These are phyloP conservation scores for Eucidaris tribuloides DNA, from an alignment of 35 echinoderm and acorn worm species.

Conservation along the genomic window DNA sequence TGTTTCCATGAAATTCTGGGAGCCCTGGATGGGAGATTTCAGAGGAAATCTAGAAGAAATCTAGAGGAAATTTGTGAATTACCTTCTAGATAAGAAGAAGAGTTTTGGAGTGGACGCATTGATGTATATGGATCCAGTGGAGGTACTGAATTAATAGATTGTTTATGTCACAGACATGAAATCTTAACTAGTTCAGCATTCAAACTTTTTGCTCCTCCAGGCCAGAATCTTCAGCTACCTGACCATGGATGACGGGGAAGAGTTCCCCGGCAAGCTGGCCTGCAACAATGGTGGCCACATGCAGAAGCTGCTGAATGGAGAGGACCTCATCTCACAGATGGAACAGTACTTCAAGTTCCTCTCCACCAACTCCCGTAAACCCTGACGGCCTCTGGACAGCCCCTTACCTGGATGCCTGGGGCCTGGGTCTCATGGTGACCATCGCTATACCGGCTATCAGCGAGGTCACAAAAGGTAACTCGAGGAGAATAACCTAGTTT, in stretches of 20 bases:
- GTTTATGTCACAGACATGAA: not conserved
- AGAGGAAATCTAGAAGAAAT: no score
- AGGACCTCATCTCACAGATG: slow-evolving; percentile 94
- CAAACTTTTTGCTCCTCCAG: slow-evolving; percentile 32
- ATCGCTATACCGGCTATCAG: slow-evolving; percentile 83
- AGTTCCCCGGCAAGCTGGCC: slow-evolving; percentile 86
- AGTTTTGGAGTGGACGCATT: no score
- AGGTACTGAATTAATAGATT: not conserved
- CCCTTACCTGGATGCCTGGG: slow-evolving; percentile 96
- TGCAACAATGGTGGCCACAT: slow-evolving; percentile 84
- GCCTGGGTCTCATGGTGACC: slow-evolving; percentile 90
- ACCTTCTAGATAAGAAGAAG: no score
- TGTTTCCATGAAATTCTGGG: no score
- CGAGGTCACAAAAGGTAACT: slow-evolving; percentile 54
- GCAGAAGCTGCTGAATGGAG: slow-evolving; percentile 65
- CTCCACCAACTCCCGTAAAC: slow-evolving; percentile 71
- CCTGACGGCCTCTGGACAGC: slow-evolving; percentile 75
- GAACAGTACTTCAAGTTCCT: slow-evolving; percentile 95
- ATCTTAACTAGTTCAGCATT: no score
- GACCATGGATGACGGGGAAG: slow-evolving; percentile 80
- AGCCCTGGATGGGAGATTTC: no score
- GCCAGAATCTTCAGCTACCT: slow-evolving; percentile 95
- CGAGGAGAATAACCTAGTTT: no score
- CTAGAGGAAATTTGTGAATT: no score
- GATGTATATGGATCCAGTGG: not conserved